These are phyloP conservation scores for Nycticebus coucang DNA, from an alignment of 2,113 vertebrate genomes.

Conservation along the genomic window DNA sequence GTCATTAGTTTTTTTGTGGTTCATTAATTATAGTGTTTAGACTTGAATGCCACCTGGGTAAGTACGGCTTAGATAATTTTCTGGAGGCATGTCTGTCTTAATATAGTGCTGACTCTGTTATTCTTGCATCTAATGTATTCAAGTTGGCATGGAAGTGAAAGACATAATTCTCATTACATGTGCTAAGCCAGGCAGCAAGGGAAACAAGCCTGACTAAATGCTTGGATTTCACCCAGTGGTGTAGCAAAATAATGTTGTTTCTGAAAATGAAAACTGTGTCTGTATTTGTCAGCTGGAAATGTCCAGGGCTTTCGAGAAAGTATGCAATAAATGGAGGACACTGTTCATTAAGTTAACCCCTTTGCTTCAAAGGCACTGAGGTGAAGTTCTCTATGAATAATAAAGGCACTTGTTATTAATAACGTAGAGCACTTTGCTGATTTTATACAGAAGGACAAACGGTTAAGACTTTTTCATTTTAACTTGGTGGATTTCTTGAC, in stretches of 20 bases:
- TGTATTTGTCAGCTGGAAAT: conserved; percentile 74
- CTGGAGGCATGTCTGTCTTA: conserved; percentile 81
- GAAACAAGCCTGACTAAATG: conserved; percentile 82
- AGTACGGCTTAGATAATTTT: conserved; percentile 67
- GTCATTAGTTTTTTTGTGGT: conserved; percentile 55
- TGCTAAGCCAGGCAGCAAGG: conserved; percentile 83
- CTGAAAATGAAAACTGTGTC: conserved; percentile 79
- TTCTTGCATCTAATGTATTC: conserved; percentile 80
- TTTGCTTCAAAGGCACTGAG: conserved; percentile 56
- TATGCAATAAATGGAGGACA: conserved; percentile 58
- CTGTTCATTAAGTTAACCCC: conserved; percentile 66
- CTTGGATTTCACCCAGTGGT: conserved; percentile 84
- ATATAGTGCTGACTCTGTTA: conserved; percentile 83
- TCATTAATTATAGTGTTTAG: conserved; percentile 70
- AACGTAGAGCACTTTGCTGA: conserved; percentile 56
- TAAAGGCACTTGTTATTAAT: conserved; percentile 57
- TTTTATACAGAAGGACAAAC: conserved; percentile 69
- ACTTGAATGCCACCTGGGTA: conserved; percentile 65
- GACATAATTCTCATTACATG: conserved; percentile 83
- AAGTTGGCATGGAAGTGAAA: conserved; percentile 80
- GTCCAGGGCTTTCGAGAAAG: conserved; percentile 61
- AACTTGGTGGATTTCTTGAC: conserved; percentile 74
- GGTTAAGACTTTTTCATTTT: conserved; percentile 65
- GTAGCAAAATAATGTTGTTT: conserved; percentile 84
- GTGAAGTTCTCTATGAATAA: conserved; percentile 61